Evolutionary conservation across 2,797 vertebrate genomes (phyloP).

Genomic region (Sardinella longiceps): DNA sequence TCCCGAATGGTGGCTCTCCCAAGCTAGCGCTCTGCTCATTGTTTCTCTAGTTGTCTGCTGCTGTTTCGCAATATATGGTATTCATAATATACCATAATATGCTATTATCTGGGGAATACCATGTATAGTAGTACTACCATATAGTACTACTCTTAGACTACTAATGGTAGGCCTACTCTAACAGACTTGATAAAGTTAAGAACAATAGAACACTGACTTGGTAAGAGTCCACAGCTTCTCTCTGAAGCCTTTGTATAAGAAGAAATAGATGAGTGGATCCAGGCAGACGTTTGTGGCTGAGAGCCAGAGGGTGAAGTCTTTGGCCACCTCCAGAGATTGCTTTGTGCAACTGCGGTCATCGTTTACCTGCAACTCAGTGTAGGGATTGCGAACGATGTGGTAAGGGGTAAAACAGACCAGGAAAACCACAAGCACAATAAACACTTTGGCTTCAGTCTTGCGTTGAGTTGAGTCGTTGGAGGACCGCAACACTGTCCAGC

Average conservation of each 20-base stretch:
- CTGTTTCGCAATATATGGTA: too few relatives aligned
- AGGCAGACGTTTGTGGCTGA: slow-evolving; percentile 87
- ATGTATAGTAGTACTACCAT: too few relatives aligned
- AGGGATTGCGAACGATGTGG: slow-evolving; percentile 77
- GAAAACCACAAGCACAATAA: slow-evolving; percentile 90
- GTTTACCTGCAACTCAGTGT: slow-evolving; percentile 68
- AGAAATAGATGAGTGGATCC: slow-evolving; percentile 90
- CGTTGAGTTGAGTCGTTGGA: slow-evolving; percentile 60
- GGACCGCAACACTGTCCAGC: slow-evolving; percentile 82
- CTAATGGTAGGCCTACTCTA: too few relatives aligned
- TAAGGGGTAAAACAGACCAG: slow-evolving; percentile 91
- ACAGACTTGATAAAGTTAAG: too few relatives aligned
- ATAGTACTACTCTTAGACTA: too few relatives aligned
- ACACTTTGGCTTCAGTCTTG: slow-evolving; percentile 88
- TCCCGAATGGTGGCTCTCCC: too few relatives aligned
- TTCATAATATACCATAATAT: too few relatives aligned
- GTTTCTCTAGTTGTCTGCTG: too few relatives aligned
- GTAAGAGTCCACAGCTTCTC: slow-evolving; percentile 59
- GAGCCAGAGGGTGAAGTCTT: slow-evolving; percentile 87
- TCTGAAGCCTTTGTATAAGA: slow-evolving; percentile 80
- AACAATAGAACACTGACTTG: too few relatives aligned
- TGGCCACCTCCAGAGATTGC: slow-evolving; percentile 66
- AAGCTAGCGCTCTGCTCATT: too few relatives aligned
- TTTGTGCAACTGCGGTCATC: slow-evolving; percentile 71
- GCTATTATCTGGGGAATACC: too few relatives aligned